Percentiles rank a stretch among this genome's conserved stretches.
phyloP scores from a whole-genome alignment of 2,888 invertebrate genomes.

The Saturnia japonica region DNA sequence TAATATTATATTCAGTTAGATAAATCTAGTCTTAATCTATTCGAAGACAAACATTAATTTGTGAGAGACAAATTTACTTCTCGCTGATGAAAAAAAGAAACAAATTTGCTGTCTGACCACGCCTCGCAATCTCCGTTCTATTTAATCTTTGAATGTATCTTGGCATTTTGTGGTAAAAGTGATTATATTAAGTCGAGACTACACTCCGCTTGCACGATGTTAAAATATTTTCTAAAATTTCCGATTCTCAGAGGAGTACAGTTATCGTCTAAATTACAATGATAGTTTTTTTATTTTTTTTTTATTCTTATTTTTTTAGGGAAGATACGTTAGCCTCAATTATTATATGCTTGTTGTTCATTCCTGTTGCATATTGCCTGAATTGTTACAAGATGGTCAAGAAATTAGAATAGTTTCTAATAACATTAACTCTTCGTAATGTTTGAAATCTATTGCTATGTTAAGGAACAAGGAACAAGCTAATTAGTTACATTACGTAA shows the following conservation, averaged over 20 bases:
- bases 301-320: not conserved
- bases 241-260: not conserved
- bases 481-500: too few species aligned
- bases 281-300: not conserved
- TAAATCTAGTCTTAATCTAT: not conserved
- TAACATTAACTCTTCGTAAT: too few species aligned
- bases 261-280: not conserved
- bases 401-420: too few species aligned
- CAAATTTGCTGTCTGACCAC: slow-evolving; percentile 18
- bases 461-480: too few species aligned
- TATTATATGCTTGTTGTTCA: too few species aligned
- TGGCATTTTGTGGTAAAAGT: slow-evolving; percentile 22
- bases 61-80: slow-evolving; percentile 9
- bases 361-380: too few species aligned
- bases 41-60: slow-evolving; percentile 16
- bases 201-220: not conserved
- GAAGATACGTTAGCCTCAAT: too few species aligned
- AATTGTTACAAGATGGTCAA: too few species aligned
- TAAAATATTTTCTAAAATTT: not conserved
- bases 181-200: slow-evolving; percentile 21
- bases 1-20: not conserved
- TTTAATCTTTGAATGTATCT: slow-evolving; percentile 26
- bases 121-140: slow-evolving; percentile 26
- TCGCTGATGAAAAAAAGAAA: slow-evolving; percentile 16
- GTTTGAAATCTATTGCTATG: too few species aligned